Evolutionary conservation across 2,888 invertebrate species (phyloP), one percentile per base, ranked within the genome.

Genomic region (Limenitis camilla): DNA sequence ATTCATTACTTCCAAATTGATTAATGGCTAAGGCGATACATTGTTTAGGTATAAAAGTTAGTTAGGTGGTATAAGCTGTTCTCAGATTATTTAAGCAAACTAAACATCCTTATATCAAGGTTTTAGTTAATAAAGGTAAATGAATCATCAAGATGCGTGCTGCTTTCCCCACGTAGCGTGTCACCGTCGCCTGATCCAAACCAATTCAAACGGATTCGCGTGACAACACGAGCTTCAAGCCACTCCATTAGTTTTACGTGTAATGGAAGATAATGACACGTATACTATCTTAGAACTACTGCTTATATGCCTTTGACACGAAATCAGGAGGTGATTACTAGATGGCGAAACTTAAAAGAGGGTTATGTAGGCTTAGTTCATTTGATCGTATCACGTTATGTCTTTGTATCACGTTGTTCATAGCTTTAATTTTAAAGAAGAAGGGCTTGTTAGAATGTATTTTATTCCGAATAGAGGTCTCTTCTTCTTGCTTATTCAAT

Each of bases 101-200:
- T n/a, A n/a, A n/a, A n/a, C n/a, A n/a, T n/a, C n/a, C n/a, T n/a
- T n/a, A 43, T 31, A n/a, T 43, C 11, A 27, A 33, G 27, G 19
- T 32, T 41, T 19, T 27, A 4, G 33, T 9, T 43, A 32, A n/a
- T 6, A 43, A n/a, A 27, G 9, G 8, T 40, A 28, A 43, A 33
- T 33, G 59, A 53, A 43, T 46, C 32, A 43, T 33, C 5, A 42
- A 59, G 59, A 62, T 66, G 69, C 76, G 80, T 78, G 80, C 75
- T 80, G 78, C 76, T 76, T 69, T 68, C 62, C 61, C 55, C 60
- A 45, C 59, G 52, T 75, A 67, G 79, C 79, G 78, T 76, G 77
- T 65, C 56, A 65, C 64, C 58, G 66, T 64, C 58, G 58, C 64
- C 63, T 74, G 72, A 76, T 78, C 73, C 69, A 68, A 65, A 65